A percentile compares a stretch with the other conserved stretches of the same genome.
Conservation (phyloP, 2,113 vertebrate genomes). For the Neolamprologus brichardi region DNA sequence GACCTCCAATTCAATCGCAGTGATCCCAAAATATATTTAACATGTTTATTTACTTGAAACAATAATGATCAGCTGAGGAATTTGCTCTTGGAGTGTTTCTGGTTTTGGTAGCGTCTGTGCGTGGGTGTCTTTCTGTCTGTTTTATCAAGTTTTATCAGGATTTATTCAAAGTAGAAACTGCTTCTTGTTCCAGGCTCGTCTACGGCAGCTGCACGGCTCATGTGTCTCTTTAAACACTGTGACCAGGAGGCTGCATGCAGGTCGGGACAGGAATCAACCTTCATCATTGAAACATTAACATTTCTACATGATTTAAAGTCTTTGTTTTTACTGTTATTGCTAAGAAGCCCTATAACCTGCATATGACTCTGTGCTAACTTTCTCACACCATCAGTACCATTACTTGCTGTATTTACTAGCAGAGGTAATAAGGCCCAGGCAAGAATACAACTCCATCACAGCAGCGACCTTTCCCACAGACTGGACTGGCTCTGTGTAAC, state of each 20-base stretch:
- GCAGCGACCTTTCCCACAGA: background rate
- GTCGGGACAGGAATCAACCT: background rate
- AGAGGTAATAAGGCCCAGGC: background rate
- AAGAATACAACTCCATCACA: background rate
- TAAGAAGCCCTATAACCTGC: background rate
- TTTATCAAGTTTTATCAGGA: background rate
- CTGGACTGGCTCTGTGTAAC: background rate
- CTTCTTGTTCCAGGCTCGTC: background rate
- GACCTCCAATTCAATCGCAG: background rate
- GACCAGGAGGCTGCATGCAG: background rate
- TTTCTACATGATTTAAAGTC: background rate
- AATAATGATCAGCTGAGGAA: background rate
- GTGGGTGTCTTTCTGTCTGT: background rate
- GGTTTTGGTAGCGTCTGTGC: rapidly evolving
- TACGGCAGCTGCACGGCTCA: background rate
- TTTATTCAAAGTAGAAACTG: background rate
- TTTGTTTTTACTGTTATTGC: background rate
- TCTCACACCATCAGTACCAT: background rate
- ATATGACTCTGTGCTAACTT: background rate
- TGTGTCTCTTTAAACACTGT: background rate
- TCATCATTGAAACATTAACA: background rate
- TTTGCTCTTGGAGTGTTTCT: background rate
- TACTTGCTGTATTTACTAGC: background rate
- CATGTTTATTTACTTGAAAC: background rate
- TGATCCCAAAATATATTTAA: background rate